Conservation (phyloP, 1,140 invertebrate species). For the Archivesica marissinica region DNA sequence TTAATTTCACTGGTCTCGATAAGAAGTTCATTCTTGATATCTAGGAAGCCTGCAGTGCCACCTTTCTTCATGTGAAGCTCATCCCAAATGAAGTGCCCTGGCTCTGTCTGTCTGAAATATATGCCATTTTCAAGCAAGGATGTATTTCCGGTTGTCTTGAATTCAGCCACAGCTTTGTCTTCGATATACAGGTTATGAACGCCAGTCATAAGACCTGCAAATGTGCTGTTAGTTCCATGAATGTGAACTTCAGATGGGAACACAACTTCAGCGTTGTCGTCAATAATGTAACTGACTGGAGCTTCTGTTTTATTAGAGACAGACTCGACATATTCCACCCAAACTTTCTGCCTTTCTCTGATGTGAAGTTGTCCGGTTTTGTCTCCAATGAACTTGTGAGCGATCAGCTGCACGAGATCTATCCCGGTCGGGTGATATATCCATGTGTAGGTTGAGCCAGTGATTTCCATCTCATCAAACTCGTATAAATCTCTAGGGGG, state of each 20-base stretch:
- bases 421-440: conserved; percentile 70
- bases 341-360: conserved; percentile 71
- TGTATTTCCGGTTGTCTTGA: conserved; percentile 74
- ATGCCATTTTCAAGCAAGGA: conserved; percentile 71
- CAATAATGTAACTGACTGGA: conserved; percentile 76
- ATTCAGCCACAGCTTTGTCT: conserved; percentile 62
- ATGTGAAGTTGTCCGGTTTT: conserved; percentile 77
- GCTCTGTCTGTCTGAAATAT: conserved; percentile 65
- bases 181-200: conserved; percentile 73
- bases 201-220: conserved; percentile 73
- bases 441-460: conserved; percentile 70
- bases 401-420: conserved; percentile 65
- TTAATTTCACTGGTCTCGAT: conserved; percentile 69
- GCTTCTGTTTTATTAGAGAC: conserved; percentile 76
- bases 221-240: conserved; percentile 75
- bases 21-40: conserved; percentile 65
- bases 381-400: conserved; percentile 76
- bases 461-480: conserved; percentile 76
- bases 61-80: conserved; percentile 69
- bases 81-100: conserved; percentile 72
- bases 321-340: conserved; percentile 76
- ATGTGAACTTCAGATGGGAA: conserved; percentile 73
- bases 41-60: conserved; percentile 69
- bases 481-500: conserved; percentile 69
- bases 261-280: conserved; percentile 71